Evolutionary conservation across 2,888 invertebrate genomes (phyloP).

Genomic region (Lycia hirtaria): DNA sequence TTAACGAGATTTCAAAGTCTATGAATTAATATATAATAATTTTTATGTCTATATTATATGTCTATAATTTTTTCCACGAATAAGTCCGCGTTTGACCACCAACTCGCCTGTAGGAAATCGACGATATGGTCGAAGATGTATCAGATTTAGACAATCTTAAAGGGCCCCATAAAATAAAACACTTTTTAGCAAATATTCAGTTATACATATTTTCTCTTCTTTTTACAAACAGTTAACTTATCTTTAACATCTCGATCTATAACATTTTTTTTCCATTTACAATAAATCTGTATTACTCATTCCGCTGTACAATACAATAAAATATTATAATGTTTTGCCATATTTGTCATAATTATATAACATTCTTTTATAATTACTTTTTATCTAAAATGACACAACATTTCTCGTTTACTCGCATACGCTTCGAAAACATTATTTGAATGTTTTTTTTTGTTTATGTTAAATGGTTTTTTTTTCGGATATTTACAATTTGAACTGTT

Average conservation of each 20-base stretch:
- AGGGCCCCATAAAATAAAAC: constrained; percentile 62
- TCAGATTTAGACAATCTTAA: too few species aligned
- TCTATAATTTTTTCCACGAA: too few species aligned
- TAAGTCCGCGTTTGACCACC: too few species aligned
- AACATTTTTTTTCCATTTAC: constrained; percentile 82
- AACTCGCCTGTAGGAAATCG: too few species aligned
- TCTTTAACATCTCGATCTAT: constrained; percentile 80
- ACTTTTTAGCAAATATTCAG: constrained; percentile 79
- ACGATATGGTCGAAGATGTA: too few species aligned
- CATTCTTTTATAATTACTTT: constrained; percentile 71
- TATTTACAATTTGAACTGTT: constrained; percentile 27
- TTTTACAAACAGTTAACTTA: constrained; percentile 86
- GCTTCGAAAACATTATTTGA: constrained; percentile 58
- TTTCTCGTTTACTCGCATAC: constrained; percentile 68
- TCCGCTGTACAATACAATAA: constrained; percentile 84
- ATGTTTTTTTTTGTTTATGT: constrained; percentile 18
- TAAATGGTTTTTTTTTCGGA: constrained; percentile 17
- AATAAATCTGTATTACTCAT: constrained; percentile 81
- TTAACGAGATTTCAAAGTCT: too few species aligned
- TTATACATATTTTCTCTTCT: constrained; percentile 84
- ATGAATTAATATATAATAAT: too few species aligned
- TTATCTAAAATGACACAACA: constrained; percentile 81
- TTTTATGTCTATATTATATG: too few species aligned
- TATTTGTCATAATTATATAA: constrained; percentile 75
- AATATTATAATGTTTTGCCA: constrained; percentile 76